Evolutionary conservation across 2,888 invertebrate genomes (phyloP).

Genomic region (Caprella mutica): DNA sequence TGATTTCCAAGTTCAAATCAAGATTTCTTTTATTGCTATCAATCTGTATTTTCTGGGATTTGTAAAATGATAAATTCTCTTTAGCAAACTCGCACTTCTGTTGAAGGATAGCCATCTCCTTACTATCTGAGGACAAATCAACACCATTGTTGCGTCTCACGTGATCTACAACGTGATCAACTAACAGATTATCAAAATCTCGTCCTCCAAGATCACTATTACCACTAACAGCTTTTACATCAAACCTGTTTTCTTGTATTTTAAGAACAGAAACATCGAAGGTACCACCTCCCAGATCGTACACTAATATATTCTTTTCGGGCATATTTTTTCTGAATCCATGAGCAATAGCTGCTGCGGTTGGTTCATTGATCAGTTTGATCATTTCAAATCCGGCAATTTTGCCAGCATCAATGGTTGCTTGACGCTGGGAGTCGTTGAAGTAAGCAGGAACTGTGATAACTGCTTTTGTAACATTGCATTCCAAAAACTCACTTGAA

Average conservation of each 20-base stretch:
- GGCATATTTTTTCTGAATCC: background rate
- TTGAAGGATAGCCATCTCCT: background rate
- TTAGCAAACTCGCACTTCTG: background rate
- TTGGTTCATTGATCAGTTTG: background rate
- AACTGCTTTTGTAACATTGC: background rate
- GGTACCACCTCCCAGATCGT: no score
- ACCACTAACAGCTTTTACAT: background rate
- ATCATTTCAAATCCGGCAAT: background rate
- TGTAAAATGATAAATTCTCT: background rate
- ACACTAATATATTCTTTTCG: constrained; percentile 2
- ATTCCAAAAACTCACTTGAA: background rate
- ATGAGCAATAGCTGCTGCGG: background rate
- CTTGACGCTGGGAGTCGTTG: background rate
- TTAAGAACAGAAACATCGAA: background rate
- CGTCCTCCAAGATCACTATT: constrained; percentile 1
- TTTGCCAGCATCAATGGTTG: background rate
- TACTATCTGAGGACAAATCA: background rate
- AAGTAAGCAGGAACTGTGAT: constrained; percentile 8
- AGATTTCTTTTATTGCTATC: no score
- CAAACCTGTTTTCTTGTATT: background rate
- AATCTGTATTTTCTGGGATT: background rate
- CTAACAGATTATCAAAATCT: background rate
- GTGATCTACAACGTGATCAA: background rate
- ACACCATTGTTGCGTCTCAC: background rate
- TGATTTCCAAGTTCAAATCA: no score